phyloP scores from a whole-genome alignment of 1,140 invertebrate genomes.

The Leptinotarsa lineolata region DNA sequence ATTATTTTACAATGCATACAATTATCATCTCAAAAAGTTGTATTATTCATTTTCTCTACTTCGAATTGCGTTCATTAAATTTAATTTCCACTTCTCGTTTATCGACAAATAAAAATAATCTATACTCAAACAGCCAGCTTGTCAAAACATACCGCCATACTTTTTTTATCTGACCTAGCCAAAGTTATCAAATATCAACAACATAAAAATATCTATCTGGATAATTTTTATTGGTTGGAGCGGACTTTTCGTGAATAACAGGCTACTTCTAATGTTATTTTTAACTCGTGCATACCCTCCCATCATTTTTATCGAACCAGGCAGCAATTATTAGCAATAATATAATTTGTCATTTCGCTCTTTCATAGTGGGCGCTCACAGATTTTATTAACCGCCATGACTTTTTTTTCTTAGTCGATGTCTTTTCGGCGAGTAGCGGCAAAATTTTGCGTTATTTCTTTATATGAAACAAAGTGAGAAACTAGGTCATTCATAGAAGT shows the following conservation, averaged over 20 bases:
- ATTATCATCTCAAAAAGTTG: too few relatives aligned
- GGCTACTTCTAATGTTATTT: conserved; percentile 12
- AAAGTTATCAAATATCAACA: conserved; percentile 25
- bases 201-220: conserved; percentile 23
- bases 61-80: too few relatives aligned
- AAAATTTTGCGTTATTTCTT: background rate
- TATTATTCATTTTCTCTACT: too few relatives aligned
- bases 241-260: conserved; percentile 2
- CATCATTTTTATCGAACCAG: conserved; percentile 15
- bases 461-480: conserved; percentile 13
- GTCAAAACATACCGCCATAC: conserved; percentile 17
- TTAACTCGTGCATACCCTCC: conserved; percentile 14
- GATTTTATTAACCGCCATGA: conserved; percentile 26
- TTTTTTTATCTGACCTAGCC: conserved; percentile 23
- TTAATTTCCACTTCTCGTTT: background rate
- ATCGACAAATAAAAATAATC: background rate
- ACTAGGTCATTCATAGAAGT: conserved; percentile 19
- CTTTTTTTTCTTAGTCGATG: conserved; percentile 21
- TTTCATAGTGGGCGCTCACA: conserved; percentile 14
- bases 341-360: conserved; percentile 16
- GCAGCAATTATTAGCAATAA: conserved; percentile 16
- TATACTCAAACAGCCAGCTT: background rate
- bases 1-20: too few relatives aligned
- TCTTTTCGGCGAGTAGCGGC: conserved; percentile 12
- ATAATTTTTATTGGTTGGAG: conserved; percentile 17